Evolutionary conservation across 2,113 vertebrate species (phyloP), one percentile per base, ranked within the genome.

Genomic region (Stigmatopora nigra): DNA sequence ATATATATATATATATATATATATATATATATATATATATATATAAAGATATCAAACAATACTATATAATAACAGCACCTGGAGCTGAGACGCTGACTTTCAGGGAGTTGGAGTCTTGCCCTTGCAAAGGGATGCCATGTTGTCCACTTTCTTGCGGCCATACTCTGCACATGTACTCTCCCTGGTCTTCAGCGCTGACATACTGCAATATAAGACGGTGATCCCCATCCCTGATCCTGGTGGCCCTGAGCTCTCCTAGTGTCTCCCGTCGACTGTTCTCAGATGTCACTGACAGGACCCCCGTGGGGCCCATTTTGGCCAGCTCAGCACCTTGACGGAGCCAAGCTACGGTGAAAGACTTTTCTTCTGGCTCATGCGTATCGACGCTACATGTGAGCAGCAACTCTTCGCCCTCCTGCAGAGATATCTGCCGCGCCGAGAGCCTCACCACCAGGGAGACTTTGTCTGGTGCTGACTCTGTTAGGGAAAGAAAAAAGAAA

Each of bases 301-400:
- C 94, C 0, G 64, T 76, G 0, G 91, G 86, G 38, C 92, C 90
- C 0, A 94, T 41, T 1, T 3, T 75, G 13, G 84, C 92, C 68
- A 93, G 41, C 72, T 87, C 78, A 1, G 6, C 0, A 0, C 53
- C 35, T 0, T 69, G 70, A 47, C 81, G 84, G 22, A 92, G 71
- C 93, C 93, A 96, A 31, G 75, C 19, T 12, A 92, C 78, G 4
- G 88, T 78, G 55, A 95, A 91, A 58, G 88, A 86, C 55, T 64
- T 84, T 55, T 72, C 66, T 7, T 46, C 57, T 46, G 71, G 69
- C 1, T 85, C 61, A 41, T 85, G 76, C 2, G 76, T 58, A 53
- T 79, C 60, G 3, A 94, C 65, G 0, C 1, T 46, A 67, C 94
- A 97, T 2, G 16, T 22, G 0, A 97, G 63, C 13, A 86, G 75